These are phyloP conservation scores for Acanthosepion pharaonis DNA, from an alignment of 2,888 invertebrate genomes.

Conservation along the genomic window DNA sequence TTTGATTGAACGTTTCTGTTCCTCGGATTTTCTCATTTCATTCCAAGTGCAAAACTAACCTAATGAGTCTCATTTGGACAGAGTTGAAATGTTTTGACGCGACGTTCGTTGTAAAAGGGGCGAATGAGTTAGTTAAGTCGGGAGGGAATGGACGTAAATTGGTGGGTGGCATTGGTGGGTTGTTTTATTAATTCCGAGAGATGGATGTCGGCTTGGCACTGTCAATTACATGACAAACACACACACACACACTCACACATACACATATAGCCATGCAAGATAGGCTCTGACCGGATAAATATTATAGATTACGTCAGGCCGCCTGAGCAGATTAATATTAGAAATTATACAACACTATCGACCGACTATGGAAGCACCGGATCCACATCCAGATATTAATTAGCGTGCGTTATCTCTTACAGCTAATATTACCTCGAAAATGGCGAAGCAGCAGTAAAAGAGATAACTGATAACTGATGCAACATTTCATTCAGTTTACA, in stretches of 20 bases:
- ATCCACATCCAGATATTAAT: background rate
- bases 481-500: background rate
- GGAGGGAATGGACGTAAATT: background rate
- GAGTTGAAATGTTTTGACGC: conserved; percentile 7
- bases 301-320: conserved; percentile 20
- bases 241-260: no score
- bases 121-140: background rate
- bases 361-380: background rate
- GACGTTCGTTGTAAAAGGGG: no score
- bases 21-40: background rate
- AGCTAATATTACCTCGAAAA: background rate
- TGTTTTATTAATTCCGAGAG: background rate
- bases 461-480: background rate
- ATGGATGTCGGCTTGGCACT: background rate
- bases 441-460: background rate
- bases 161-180: background rate
- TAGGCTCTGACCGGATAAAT: background rate
- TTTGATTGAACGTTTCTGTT: background rate
- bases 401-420: background rate
- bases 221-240: background rate
- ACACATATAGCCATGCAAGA: background rate
- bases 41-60: background rate
- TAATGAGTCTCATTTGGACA: background rate
- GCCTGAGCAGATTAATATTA: background rate
- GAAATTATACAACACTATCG: conserved; percentile 33